Evolutionary conservation across 1,140 invertebrate species (phyloP).

Genomic region (Macrotrachela quadricornifera): DNA sequence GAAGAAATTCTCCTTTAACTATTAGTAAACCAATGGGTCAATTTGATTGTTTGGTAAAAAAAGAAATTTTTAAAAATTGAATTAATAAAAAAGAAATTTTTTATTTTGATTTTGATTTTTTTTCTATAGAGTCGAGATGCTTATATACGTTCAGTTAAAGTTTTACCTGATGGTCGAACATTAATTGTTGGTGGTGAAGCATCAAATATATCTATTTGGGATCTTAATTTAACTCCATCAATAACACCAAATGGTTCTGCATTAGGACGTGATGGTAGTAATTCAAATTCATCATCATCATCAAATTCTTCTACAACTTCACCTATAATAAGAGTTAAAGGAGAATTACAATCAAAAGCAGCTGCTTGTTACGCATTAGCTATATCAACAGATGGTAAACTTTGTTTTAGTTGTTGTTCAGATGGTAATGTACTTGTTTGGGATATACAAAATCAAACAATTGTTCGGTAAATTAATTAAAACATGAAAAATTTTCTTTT

Average conservation of each 20-base stretch:
- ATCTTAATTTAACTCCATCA: slow-evolving; percentile 34
- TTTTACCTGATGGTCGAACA: slow-evolving; percentile 79
- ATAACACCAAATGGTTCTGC: too few relatives aligned
- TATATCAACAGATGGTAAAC: slow-evolving; percentile 82
- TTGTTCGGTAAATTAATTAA: slow-evolving; percentile 38
- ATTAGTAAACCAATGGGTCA: slow-evolving; percentile 53
- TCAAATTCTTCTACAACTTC: too few relatives aligned
- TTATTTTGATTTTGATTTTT: too few relatives aligned
- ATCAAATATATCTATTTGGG: slow-evolving; percentile 83
- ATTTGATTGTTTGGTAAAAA: slow-evolving; percentile 58
- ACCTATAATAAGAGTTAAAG: slow-evolving; percentile 30
- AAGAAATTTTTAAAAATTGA: too few relatives aligned
- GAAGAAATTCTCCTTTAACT: neutral
- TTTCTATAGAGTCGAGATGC: slow-evolving; percentile 46
- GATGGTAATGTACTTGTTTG: slow-evolving; percentile 86
- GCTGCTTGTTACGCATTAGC: slow-evolving; percentile 91
- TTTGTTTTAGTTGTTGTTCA: slow-evolving; percentile 83
- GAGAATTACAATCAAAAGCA: slow-evolving; percentile 79
- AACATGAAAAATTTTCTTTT: too few relatives aligned
- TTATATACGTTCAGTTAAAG: slow-evolving; percentile 86
- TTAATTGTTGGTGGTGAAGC: slow-evolving; percentile 90
- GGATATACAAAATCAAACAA: slow-evolving; percentile 72
- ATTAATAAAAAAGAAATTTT: too few relatives aligned
- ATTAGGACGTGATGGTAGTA: too few relatives aligned
- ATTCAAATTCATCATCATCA: too few relatives aligned